Evolutionary conservation across 2,797 vertebrate species (phyloP), one percentile per base, ranked within the genome.

Genomic region (Iguana delicatissima): DNA sequence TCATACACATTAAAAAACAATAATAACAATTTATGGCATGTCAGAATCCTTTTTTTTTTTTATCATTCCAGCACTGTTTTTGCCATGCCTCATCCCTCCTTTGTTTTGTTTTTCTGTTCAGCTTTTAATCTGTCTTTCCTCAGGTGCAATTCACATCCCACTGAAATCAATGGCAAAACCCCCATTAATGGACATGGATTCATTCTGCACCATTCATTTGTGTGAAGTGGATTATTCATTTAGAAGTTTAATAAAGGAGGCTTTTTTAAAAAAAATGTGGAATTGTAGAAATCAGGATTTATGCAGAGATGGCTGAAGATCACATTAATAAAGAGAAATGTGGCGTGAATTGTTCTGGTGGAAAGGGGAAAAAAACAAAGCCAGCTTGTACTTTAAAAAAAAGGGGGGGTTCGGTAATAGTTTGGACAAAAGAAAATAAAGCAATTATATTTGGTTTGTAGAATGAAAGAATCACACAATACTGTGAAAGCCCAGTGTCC

Each of bases 351-450:
- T 89, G 90, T 90, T 96, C 95, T 93, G 96, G 95, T 50, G 10
- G 88, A 42, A 94, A 94, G 91, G 55, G 38, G 69, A 94, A 69
- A 95, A 95, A 96, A 91, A 96, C 92, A 92, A 92, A 26, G 80
- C 92, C 89, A 93, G 93, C 94, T 94, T 85, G 55, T 95, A 95
- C 94, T 93, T 46, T 3, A 46, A 46, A 46, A 95, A 95, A 95
- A 85, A 90, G 93, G 94, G 96, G 35, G 13, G 50, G 93, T 96
- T 89, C 96, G 95, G 95, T 94, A 94, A 89, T 85, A 87, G 91
- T 96, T 95, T 91, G 95, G 95, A 96, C 93, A 96, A 92, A 96
- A 80, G 91, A 93, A 96, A 97, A 96, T 95, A 94, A 96, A 97
- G 96, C 93, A 93, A 94, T 92, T 94, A 94, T 77, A 91, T 96